Evolutionary conservation across 1,140 invertebrate genomes (phyloP).

Genomic region (Penaeus japonicus): DNA sequence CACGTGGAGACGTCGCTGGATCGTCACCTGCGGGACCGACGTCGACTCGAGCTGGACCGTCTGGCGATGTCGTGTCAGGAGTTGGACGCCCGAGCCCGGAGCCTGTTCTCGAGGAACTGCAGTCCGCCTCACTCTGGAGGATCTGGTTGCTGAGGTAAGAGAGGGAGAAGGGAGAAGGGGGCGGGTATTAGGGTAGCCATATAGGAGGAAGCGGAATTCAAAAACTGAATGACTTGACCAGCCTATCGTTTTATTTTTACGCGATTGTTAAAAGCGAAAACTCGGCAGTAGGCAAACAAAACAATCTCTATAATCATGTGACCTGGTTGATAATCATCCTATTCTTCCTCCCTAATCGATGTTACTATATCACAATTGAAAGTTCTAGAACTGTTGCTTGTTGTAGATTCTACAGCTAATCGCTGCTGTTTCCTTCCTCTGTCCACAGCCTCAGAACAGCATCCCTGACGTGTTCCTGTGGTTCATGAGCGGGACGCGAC

Average conservation of each 20-base stretch:
- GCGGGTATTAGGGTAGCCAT: background rate
- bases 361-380: too few relatives aligned
- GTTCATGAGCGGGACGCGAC: conserved; percentile 67
- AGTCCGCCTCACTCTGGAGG: conserved; percentile 63
- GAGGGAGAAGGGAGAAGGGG: background rate
- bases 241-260: too few relatives aligned
- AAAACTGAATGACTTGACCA: too few relatives aligned
- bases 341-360: too few relatives aligned
- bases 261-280: too few relatives aligned
- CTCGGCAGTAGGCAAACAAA: too few relatives aligned
- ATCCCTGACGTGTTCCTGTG: conserved; percentile 69
- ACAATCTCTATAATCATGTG: too few relatives aligned
- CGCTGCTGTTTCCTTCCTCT: background rate
- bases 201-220: too few relatives aligned
- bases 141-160: conserved; percentile 64
- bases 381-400: background rate
- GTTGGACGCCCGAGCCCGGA: conserved; percentile 61
- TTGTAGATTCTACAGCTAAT: background rate
- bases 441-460: conserved; percentile 67
- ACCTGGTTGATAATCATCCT: too few relatives aligned
- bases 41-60: conserved; percentile 62
- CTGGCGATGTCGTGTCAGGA: conserved; percentile 62
- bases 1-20: conserved; percentile 66
- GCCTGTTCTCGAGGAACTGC: too few relatives aligned
- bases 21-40: conserved; percentile 60